Evolutionary conservation across 1,140 invertebrate species (phyloP).

Genomic region (Pseudachorutes palmiensis): DNA sequence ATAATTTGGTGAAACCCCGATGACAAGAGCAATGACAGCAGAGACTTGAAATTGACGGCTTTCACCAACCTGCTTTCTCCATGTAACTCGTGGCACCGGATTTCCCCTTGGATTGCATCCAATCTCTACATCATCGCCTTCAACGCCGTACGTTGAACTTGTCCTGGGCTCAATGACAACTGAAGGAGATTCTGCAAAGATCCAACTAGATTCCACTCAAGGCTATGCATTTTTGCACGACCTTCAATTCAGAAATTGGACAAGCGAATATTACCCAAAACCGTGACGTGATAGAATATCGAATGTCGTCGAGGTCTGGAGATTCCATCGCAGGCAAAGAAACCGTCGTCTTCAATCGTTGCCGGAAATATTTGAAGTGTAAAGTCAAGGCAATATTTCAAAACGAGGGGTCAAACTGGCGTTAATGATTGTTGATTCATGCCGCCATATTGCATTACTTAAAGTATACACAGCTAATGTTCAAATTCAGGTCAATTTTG

Average conservation of each 20-base stretch:
- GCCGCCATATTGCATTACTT: conserved; percentile 28
- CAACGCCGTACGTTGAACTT: conserved; percentile 18
- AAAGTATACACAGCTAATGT: background rate
- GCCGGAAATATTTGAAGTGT: conserved; percentile 26
- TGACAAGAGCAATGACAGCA: too few relatives aligned
- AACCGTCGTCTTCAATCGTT: conserved; percentile 22
- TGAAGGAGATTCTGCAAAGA: conserved; percentile 24
- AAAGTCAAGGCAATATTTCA: conserved; percentile 24
- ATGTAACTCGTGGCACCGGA: conserved; percentile 26
- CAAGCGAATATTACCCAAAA: background rate
- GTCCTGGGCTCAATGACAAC: conserved; percentile 19
- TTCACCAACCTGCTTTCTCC: conserved; percentile 29
- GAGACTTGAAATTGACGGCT: background rate
- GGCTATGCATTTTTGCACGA: too few relatives aligned
- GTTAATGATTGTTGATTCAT: conserved; percentile 26
- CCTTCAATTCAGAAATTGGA: background rate
- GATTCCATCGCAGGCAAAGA: conserved; percentile 27
- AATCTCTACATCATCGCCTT: conserved; percentile 31
- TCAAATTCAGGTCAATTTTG: background rate
- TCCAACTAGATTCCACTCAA: background rate
- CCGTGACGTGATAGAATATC: background rate
- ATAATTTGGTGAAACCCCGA: too few relatives aligned
- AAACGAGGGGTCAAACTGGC: conserved; percentile 25
- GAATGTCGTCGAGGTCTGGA: background rate
- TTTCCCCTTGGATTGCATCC: conserved; percentile 36